Conservation (phyloP, 2,888 invertebrate genomes). For the Sepiola atlantica region DNA sequence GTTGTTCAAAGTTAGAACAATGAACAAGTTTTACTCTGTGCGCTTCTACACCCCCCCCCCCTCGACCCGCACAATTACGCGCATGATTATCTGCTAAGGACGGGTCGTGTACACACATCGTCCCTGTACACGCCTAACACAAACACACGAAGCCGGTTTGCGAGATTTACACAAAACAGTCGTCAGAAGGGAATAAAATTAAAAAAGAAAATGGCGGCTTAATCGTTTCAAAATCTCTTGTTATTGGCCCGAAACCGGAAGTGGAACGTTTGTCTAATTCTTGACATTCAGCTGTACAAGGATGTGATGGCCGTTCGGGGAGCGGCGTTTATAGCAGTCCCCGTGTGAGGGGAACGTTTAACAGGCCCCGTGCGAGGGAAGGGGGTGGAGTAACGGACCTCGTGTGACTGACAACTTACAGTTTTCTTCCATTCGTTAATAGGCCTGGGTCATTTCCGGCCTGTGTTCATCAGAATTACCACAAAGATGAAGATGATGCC, state of each 20-base stretch:
- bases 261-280: not conserved
- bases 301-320: not conserved
- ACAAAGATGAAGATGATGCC: not conserved
- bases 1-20: not conserved
- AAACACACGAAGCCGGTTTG: not conserved
- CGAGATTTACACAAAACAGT: not conserved
- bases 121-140: not conserved
- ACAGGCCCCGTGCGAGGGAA: not conserved
- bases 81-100: constrained; percentile 32
- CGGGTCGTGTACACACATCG: not conserved
- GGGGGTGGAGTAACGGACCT: not conserved
- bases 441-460: not conserved
- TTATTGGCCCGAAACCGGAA: not conserved
- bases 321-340: not conserved
- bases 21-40: not conserved
- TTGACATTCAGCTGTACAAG: not conserved
- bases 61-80: not conserved
- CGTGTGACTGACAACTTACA: not conserved
- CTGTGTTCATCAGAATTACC: not conserved
- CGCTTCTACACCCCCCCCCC: not conserved
- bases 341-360: not conserved
- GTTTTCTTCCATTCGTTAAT: not conserved
- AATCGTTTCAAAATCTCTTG: not conserved
- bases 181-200: not conserved
- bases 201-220: not conserved